These are phyloP conservation scores for Patiria pectinifera DNA, from an alignment of 53 echinoderm and acorn worm species.

Conservation along the genomic window DNA sequence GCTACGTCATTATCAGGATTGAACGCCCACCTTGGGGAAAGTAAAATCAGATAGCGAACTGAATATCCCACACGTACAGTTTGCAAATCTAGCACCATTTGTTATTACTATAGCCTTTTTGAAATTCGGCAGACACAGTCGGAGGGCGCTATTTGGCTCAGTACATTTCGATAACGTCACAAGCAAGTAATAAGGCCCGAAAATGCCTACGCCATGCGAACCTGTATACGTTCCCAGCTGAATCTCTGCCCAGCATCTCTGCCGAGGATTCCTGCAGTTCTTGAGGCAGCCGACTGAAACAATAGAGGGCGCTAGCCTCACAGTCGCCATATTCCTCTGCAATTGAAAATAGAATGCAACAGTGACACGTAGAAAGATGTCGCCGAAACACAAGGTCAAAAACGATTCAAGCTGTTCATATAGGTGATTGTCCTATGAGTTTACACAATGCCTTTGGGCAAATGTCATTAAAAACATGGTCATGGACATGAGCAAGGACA, in stretches of 20 bases:
- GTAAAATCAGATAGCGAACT: not conserved
- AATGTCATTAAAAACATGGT: too few relatives aligned
- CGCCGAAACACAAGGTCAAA: not conserved
- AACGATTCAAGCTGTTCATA: too few relatives aligned
- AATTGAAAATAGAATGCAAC: not conserved
- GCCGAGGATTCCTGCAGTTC: not conserved
- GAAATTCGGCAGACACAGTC: too few relatives aligned
- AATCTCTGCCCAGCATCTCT: conserved; percentile 19
- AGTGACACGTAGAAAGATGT: not conserved
- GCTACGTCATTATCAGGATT: conserved; percentile 13
- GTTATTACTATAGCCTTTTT: too few relatives aligned
- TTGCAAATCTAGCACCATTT: too few relatives aligned
- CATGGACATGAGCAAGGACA: too few relatives aligned
- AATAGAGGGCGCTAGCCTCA: not conserved
- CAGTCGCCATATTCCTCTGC: conserved; percentile 35
- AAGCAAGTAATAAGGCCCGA: too few relatives aligned
- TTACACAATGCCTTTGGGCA: too few relatives aligned
- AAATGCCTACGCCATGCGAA: not conserved
- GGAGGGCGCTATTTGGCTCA: too few relatives aligned
- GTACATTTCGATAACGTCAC: not conserved
- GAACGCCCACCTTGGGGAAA: conserved; percentile 13
- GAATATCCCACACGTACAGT: too few relatives aligned
- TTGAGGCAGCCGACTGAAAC: conserved; percentile 23
- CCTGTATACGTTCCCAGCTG: conserved; percentile 26
- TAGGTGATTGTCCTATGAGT: too few relatives aligned